Conservation (phyloP, 2,888 invertebrate species). For the Melieria crassipennis region DNA sequence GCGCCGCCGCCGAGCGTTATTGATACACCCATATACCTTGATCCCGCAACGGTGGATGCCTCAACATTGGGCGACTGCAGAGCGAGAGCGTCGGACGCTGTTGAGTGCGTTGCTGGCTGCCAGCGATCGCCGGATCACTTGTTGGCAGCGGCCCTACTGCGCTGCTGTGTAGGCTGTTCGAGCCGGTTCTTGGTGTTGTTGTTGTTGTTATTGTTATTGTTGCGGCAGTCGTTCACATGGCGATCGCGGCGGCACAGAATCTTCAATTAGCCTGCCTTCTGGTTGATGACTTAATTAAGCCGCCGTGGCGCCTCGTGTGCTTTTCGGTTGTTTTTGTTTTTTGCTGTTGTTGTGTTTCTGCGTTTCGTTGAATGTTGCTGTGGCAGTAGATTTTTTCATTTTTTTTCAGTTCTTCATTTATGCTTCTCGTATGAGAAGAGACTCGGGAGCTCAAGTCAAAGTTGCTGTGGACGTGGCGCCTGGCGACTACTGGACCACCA, state of each 20-base stretch:
- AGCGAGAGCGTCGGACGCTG: neutral
- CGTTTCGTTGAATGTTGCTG: slow-evolving; percentile 20
- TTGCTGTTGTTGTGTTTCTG: slow-evolving; percentile 27
- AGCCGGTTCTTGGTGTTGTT: neutral
- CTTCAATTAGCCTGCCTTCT: slow-evolving; percentile 67
- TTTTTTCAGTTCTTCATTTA: neutral
- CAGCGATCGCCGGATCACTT: neutral
- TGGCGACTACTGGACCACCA: too few relatives aligned
- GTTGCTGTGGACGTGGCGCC: too few relatives aligned
- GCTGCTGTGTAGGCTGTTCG: neutral
- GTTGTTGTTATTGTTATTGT: neutral
- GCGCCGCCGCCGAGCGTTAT: slow-evolving; percentile 8
- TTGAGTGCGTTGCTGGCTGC: neutral
- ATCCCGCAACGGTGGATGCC: too few relatives aligned
- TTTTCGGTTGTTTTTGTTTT: slow-evolving; percentile 39
- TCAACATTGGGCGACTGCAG: too few relatives aligned
- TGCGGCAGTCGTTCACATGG: slow-evolving; percentile 27
- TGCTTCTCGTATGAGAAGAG: too few relatives aligned
- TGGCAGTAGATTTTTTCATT: slow-evolving; percentile 3
- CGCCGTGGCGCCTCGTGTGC: slow-evolving; percentile 62
- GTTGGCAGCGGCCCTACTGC: neutral
- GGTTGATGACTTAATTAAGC: slow-evolving; percentile 67
- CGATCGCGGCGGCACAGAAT: slow-evolving; percentile 60
- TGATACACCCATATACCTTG: slow-evolving; percentile 11
- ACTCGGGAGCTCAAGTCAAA: too few relatives aligned